Conservation (phyloP, 2,797 vertebrate species). For the Sebastes reedi region DNA sequence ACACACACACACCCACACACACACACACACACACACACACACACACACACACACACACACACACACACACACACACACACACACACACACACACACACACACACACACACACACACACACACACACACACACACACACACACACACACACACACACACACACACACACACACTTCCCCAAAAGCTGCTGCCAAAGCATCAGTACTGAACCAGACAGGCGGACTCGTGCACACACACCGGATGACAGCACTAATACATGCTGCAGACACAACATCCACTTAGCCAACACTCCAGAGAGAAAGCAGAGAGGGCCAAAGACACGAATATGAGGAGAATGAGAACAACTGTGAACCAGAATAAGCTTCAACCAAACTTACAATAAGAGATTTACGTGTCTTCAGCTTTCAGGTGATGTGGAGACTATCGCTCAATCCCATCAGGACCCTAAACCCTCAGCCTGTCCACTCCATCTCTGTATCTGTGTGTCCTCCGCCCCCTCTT, state of each 20-base stretch:
- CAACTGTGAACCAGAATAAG: neutral
- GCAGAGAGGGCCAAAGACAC: conserved; percentile 43
- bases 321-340: conserved; percentile 19
- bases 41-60: conserved; percentile 8
- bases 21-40: conserved; percentile 4
- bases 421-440: neutral
- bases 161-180: conserved; percentile 30
- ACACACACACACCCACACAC: conserved; percentile 14
- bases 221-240: conserved; percentile 38
- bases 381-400: neutral
- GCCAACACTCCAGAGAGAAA: conserved; percentile 56
- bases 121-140: conserved; percentile 6
- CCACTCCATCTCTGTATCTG: neutral
- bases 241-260: conserved; percentile 71
- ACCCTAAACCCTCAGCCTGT: neutral
- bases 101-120: conserved; percentile 1
- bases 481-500: too few species aligned
- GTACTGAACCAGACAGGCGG: conserved; percentile 68
- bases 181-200: conserved; percentile 73
- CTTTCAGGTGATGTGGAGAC: neutral
- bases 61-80: neutral
- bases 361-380: neutral
- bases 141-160: neutral
- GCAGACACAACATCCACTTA: conserved; percentile 75
- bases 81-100: neutral